Conservation (phyloP, 1,140 invertebrate genomes). For the Druon quercuslanigerum region DNA sequence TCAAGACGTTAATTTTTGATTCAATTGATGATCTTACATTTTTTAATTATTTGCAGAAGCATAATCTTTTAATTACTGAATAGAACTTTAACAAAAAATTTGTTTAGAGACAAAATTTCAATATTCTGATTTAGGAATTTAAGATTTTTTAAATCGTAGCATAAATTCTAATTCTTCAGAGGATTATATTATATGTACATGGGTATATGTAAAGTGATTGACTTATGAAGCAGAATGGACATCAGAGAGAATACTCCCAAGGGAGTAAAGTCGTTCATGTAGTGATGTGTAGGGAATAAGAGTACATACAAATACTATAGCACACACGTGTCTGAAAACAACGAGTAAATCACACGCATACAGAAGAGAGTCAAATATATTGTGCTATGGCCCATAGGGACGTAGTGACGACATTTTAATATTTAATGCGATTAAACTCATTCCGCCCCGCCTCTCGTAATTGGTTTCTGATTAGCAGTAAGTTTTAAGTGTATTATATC, state of each 20-base stretch:
- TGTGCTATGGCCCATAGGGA: constrained; percentile 51
- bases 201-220: constrained; percentile 31
- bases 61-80: no score
- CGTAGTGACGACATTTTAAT: constrained; percentile 68
- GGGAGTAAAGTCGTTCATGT: constrained; percentile 44
- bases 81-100: no score
- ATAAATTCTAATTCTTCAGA: not conserved
- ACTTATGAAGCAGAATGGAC: constrained; percentile 33
- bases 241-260: constrained; percentile 41
- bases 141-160: no score
- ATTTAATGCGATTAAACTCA: constrained; percentile 74
- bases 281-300: constrained; percentile 34
- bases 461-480: constrained; percentile 73
- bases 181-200: constrained; percentile 4
- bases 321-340: constrained; percentile 44
- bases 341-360: constrained; percentile 53
- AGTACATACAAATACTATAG: not conserved
- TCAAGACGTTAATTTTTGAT: no score
- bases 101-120: no score
- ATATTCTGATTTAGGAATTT: no score
- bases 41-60: no score
- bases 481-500: constrained; percentile 67
- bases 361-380: constrained; percentile 43
- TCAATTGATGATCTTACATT: no score
- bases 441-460: constrained; percentile 65